Base-by-base conservation (phyloP, 2,888 invertebrate species). In the Ctenicera cuprea region DNA sequence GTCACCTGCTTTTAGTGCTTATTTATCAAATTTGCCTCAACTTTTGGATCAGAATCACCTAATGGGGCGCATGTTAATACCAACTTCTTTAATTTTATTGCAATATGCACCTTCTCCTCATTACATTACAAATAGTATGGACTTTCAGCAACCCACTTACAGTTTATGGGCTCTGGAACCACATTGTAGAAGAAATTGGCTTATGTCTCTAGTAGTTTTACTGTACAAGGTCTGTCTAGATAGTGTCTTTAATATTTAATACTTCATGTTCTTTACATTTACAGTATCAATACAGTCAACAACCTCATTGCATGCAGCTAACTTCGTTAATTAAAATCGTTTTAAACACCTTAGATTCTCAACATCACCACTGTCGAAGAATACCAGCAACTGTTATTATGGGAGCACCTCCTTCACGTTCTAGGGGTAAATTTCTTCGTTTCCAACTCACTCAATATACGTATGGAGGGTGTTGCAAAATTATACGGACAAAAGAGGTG, bases 1-100 rank as follows among this genome's bases (percentile, higher is more conserved):
- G 72, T 97, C 98, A 0, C 95, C 98, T 0, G 96, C 97, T 0
- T 98, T 98, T 88, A 98, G 97, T 87, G 97, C 97, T 0, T 99
- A 98, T 85, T 89, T 99, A 85, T 93, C 96, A 33, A 97, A 97
- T 84, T 87, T 99, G 75, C 97, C 98, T 0, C 97, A 97, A 89
- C 91, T 99, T 11, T 85, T 99, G 83, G 99, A 99, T 86, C 96
- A 97, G 86, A 99, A 99, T 88, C 96, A 98, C 85, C 89, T 94
- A 76, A 96, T 99, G 90, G 98, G 98, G 0, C 94, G 94, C 80
- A 91, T 94, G 72, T 91, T 99, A 65, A 91, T 98, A 5, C 94
- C 96, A 7, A 95, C 96, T 0, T 94, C 96, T 0, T 87, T 98
- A 70, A 91, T 91, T 64, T 89, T 97, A 65, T 89, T 97, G 64